These are phyloP conservation scores for Bombus huntii DNA, from an alignment of 1,140 invertebrate species.

Conservation along the genomic window DNA sequence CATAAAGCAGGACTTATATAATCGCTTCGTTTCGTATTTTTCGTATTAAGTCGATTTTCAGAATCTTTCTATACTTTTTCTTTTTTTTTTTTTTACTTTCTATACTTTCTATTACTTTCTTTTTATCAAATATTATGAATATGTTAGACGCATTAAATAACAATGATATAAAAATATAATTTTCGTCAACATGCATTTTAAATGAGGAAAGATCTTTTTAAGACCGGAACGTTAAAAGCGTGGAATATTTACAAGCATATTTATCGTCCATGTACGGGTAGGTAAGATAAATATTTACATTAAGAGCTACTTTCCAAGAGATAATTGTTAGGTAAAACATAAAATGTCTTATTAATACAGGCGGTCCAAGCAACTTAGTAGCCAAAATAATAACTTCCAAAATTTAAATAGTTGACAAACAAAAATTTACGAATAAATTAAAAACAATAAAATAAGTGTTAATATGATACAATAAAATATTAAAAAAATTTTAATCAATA, in stretches of 20 bases:
- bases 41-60: neutral
- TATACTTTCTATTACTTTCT: too few species aligned
- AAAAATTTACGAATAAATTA: conserved; percentile 5
- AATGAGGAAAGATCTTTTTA: neutral
- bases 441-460: neutral
- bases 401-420: neutral
- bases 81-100: too few species aligned
- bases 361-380: neutral
- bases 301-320: conserved; percentile 29
- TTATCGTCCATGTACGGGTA: conserved; percentile 1
- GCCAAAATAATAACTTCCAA: neutral
- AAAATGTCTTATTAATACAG: conserved; percentile 22
- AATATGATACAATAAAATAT: neutral
- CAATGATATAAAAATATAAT: neutral
- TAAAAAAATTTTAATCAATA: too few species aligned
- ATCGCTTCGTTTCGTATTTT: neutral
- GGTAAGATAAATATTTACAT: conserved; percentile 45
- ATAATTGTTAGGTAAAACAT: neutral
- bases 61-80: neutral
- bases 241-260: conserved; percentile 14
- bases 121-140: neutral
- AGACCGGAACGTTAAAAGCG: neutral
- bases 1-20: neutral
- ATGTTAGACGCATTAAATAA: neutral
- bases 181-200: neutral